Evolutionary conservation across 2,797 vertebrate species (phyloP).

Genomic region (Artibeus lituratus): DNA sequence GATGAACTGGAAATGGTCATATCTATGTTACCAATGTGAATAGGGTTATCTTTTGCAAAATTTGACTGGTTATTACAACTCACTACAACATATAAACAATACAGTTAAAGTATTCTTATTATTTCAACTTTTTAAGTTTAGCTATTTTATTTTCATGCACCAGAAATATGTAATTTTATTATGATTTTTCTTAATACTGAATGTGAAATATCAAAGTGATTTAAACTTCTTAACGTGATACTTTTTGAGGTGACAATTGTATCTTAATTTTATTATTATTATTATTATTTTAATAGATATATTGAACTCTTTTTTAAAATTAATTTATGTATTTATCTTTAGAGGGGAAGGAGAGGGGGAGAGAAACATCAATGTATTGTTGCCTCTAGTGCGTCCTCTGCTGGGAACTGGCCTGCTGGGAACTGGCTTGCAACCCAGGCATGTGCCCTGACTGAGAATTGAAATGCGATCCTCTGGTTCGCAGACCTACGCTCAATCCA

Average conservation of each 20-base stretch:
- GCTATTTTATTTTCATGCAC: not conserved
- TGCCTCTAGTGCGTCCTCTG: no score
- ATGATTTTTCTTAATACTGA: not conserved
- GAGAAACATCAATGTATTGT: no score
- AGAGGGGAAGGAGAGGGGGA: no score
- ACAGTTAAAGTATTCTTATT: not conserved
- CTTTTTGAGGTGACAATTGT: not conserved
- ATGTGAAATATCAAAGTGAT: not conserved
- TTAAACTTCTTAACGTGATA: not conserved
- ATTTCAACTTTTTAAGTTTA: not conserved
- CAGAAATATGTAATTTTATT: not conserved
- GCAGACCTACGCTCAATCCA: no score
- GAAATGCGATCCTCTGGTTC: no score
- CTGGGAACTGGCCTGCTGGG: no score
- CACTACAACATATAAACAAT: not conserved
- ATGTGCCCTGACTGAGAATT: no score
- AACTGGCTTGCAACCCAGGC: no score
- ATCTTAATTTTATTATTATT: not conserved
- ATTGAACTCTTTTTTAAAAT: no score
- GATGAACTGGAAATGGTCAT: slow-evolving; percentile 56
- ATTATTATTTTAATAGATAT: no score
- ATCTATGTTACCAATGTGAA: slow-evolving; percentile 56
- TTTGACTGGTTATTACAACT: slow-evolving; percentile 53
- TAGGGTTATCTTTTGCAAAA: slow-evolving; percentile 38
- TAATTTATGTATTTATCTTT: no score